Evolutionary conservation across 2,113 vertebrate species (phyloP).

Genomic region (Tenrec ecaudatus): DNA sequence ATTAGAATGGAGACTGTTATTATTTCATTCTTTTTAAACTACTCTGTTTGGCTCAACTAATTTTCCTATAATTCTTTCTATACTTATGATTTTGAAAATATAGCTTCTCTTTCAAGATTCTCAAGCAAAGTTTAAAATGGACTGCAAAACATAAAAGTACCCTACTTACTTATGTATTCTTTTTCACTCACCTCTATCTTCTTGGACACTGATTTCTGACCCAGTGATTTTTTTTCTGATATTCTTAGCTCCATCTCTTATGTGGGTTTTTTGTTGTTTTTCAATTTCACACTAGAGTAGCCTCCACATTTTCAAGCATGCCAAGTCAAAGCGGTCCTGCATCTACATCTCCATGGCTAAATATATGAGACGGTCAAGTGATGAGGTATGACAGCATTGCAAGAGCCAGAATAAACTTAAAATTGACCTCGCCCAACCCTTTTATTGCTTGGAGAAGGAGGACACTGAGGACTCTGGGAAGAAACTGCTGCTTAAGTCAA

Average conservation of each 20-base stretch:
- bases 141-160: background rate
- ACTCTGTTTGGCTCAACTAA: too few relatives aligned
- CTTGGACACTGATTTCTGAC: background rate
- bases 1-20: too few relatives aligned
- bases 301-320: background rate
- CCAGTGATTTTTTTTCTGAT: background rate
- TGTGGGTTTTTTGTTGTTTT: background rate
- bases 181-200: background rate
- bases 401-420: background rate
- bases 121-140: background rate
- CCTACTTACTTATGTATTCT: conserved; percentile 11
- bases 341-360: background rate
- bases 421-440: background rate
- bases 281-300: background rate
- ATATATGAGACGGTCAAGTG: background rate
- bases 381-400: background rate
- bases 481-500: background rate
- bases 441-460: background rate
- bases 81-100: too few relatives aligned
- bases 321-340: background rate
- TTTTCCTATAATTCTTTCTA: too few relatives aligned
- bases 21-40: too few relatives aligned
- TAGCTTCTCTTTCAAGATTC: background rate
- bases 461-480: background rate
- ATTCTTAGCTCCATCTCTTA: conserved; percentile 21